Evolutionary conservation across 2,113 vertebrate genomes (phyloP), one percentile per base, ranked within the genome.

Genomic region (Sturnira hondurensis): DNA sequence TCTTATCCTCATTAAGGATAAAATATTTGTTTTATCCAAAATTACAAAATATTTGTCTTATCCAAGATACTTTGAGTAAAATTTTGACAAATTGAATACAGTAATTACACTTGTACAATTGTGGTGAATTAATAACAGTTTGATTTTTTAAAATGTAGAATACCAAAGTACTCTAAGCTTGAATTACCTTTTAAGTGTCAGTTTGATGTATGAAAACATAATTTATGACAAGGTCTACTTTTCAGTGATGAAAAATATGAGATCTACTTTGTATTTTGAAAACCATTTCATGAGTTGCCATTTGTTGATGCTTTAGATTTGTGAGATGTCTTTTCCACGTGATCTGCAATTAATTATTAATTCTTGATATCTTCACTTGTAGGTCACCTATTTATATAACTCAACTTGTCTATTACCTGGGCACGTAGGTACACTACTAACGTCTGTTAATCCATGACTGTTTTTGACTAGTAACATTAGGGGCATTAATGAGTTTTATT

Each of bases 391-490:
- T 93, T 91, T 84, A 63, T 86, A 86, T 96, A 93, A 94, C 94
- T 97, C 94, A 89, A 45, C 98, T 97, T 97, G 91, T 96, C 94
- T 77, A 4, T 95, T 61, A 91, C 9, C 50, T 96, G 91, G 81
- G 38, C 84, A 76, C 97, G 94, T 93, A 91, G 54, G 97, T 97
- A 63, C 97, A 94, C 97, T 98, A 96, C 86, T 96, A 96, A 89
- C 96, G 95, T 97, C 89, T 98, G 88, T 96, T 95, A 88, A 94
- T 87, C 95, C 96, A 95, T 97, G 96, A 86, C 94, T 98, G 20
- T 97, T 98, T 98, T 96, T 97, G 83, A 96, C 76, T 45, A 82
- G 65, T 86, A 91, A 45, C 45, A 85, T 91, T 95, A 97, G 71
- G 97, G 89, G 41, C 70, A 87, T 93, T 88, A 92, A 65, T 1